A percentile compares a stretch with the other conserved stretches of the same genome.
Evolutionary conservation across 2,113 vertebrate species (phyloP).

Genomic region (Petaurus breviceps): DNA sequence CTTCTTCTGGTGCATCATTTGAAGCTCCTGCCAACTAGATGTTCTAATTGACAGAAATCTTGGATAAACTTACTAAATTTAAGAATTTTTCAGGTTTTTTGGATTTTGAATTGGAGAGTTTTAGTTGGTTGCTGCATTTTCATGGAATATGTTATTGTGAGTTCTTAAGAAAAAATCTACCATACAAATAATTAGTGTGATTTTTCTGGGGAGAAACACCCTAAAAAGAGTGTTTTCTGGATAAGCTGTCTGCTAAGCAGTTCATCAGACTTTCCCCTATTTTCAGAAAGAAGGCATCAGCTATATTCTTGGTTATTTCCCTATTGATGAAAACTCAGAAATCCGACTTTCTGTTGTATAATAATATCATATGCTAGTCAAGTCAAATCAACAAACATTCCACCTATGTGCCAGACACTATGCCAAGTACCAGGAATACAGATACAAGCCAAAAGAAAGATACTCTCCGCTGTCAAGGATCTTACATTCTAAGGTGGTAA

Average conservation of each 20-base stretch:
- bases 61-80: background rate
- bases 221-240: background rate
- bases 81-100: background rate
- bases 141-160: background rate
- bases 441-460: too few species aligned
- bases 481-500: background rate
- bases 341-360: background rate
- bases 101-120: background rate
- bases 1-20: background rate
- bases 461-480: background rate
- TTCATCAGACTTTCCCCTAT: background rate
- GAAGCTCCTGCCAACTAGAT: background rate
- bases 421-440: too few species aligned
- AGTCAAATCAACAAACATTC: background rate
- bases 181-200: background rate
- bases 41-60: too few species aligned
- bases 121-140: background rate
- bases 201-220: background rate
- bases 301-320: background rate
- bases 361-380: background rate
- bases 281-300: background rate
- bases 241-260: background rate
- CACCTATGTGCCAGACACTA: too few species aligned
- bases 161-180: background rate
- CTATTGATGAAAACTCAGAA: background rate